Conservation (phyloP, 2,113 vertebrate species). For the Callipepla californica region DNA sequence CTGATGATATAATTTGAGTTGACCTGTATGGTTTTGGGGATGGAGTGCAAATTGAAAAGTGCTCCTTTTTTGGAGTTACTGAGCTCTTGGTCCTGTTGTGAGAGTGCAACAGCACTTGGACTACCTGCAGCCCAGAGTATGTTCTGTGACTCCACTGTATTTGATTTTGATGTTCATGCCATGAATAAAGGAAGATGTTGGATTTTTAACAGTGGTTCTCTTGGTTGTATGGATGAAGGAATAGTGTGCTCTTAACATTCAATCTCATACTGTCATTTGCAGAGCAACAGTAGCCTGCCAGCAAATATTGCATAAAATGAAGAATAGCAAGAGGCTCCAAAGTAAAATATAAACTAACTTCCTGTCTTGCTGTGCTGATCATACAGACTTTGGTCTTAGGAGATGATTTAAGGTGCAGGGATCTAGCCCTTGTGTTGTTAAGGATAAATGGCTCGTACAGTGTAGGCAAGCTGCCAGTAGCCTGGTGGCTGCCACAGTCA, state of each 20-base stretch:
- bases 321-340: not conserved
- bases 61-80: not conserved
- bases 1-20: not conserved
- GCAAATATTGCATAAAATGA: not conserved
- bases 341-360: not conserved
- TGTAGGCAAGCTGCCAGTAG: constrained; percentile 12
- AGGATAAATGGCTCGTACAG: not conserved
- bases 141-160: not conserved
- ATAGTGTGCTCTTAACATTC: accelerated
- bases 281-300: not conserved
- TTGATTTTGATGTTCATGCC: not conserved
- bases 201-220: not conserved
- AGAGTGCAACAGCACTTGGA: not conserved
- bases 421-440: not conserved
- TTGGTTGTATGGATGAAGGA: not conserved
- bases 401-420: not conserved
- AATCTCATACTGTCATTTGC: not conserved
- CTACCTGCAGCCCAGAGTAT: not conserved
- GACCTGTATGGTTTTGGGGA: not conserved
- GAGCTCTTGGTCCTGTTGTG: not conserved
- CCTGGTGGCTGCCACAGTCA: not conserved
- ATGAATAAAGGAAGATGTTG: not conserved
- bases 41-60: not conserved
- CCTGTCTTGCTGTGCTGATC: not conserved
- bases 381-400: not conserved